Conservation (phyloP, 2,888 invertebrate genomes). For the Drosophila tanythrix region DNA sequence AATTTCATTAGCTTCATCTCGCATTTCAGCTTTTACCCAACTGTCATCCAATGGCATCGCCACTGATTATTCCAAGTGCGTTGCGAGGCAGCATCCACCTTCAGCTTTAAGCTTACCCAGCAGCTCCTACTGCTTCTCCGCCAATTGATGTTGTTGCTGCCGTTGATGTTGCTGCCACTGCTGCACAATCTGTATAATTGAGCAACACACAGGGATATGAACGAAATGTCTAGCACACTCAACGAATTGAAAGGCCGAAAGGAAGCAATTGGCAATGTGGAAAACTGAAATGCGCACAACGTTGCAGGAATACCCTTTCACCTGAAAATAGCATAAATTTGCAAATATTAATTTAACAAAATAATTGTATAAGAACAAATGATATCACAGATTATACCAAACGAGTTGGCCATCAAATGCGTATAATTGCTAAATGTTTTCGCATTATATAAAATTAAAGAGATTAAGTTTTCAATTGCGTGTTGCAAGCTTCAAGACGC, state of each 20-base stretch:
- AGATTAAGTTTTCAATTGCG: not conserved
- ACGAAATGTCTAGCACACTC: conserved; percentile 29
- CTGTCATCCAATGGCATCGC: conserved; percentile 38
- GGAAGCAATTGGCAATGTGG: conserved; percentile 42
- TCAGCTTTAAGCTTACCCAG: conserved; percentile 31
- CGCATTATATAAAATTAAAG: not conserved
- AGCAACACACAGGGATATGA: conserved; percentile 53
- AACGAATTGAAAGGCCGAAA: conserved; percentile 51
- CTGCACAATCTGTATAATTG: conserved; percentile 71
- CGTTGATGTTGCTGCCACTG: conserved; percentile 22
- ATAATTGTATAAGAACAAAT: not conserved
- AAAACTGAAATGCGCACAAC: not conserved
- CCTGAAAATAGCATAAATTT: not conserved
- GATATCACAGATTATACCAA: not conserved
- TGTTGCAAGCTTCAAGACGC: conserved; percentile 12
- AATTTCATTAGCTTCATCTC: conserved; percentile 69
- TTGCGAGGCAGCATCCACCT: conserved; percentile 44
- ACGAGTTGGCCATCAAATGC: not conserved
- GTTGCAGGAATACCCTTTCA: conserved; percentile 14
- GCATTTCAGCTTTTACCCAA: conserved; percentile 38
- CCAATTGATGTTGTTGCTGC: not conserved
- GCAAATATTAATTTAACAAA: not conserved
- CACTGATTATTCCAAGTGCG: conserved; percentile 69
- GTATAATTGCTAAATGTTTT: not conserved
- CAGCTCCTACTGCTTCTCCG: not conserved